A percentile compares a stretch with the other conserved stretches of the same genome.
Evolutionary conservation across 2,113 vertebrate genomes (phyloP).

Genomic region (Tursiops truncatus): DNA sequence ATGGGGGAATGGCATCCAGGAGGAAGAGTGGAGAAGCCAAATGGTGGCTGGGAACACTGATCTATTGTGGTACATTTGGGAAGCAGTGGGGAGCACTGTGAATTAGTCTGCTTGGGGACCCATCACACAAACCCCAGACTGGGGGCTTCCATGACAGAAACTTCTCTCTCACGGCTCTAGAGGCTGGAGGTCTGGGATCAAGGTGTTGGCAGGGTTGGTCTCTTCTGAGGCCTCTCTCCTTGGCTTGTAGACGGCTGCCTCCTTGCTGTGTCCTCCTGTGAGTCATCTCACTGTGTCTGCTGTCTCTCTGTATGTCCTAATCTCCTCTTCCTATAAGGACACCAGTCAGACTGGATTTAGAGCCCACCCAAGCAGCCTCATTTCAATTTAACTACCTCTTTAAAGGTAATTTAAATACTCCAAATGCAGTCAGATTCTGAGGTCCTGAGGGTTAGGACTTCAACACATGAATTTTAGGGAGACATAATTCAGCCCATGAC

Average conservation of each 20-base stretch:
- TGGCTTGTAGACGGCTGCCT: not conserved
- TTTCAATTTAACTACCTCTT: not conserved
- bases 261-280: accelerated
- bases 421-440: not conserved
- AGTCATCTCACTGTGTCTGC: not conserved
- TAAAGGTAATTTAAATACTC: not conserved
- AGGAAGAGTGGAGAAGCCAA: not conserved
- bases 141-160: not conserved
- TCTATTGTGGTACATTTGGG: accelerated
- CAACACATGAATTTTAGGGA: not conserved
- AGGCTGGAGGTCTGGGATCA: not conserved
- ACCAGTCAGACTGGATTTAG: not conserved
- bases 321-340: not conserved
- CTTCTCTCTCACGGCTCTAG: not conserved
- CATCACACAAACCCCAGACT: not conserved
- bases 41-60: accelerated
- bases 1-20: not conserved
- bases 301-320: accelerated
- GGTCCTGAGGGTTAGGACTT: not conserved
- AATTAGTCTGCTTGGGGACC: not conserved
- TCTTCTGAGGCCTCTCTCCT: not conserved
- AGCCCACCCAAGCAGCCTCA: not conserved
- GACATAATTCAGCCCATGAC: not conserved
- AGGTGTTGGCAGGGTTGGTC: not conserved
- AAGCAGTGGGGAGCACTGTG: accelerated